Conservation (phyloP, 2,797 vertebrate genomes). For the Gephyroberyx darwinii region DNA sequence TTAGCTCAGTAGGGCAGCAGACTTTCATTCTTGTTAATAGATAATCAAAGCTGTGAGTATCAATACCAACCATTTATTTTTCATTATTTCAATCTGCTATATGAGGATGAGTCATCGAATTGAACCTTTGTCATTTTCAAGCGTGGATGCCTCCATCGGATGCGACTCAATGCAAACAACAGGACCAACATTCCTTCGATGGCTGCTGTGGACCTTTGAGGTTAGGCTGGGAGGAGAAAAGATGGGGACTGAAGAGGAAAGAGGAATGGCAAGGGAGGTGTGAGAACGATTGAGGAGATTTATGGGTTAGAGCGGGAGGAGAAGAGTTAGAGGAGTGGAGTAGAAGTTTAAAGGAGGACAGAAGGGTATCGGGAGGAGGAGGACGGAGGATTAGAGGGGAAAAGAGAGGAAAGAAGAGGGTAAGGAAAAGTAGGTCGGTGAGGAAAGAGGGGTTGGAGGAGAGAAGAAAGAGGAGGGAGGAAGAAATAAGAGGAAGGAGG, state of each 20-base stretch:
- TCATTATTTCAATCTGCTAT: neutral
- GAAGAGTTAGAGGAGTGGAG: neutral
- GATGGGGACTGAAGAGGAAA: neutral
- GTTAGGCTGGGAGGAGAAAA: neutral
- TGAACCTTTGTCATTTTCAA: neutral
- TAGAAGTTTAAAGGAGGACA: constrained; percentile 2
- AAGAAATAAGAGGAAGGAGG: neutral
- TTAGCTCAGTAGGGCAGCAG: no score
- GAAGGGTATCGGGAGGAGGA: neutral
- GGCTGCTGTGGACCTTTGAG: neutral
- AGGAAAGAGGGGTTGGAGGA: neutral
- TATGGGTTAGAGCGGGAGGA: constrained; percentile 5
- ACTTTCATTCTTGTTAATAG: no score
- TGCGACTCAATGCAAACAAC: neutral
- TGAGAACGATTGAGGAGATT: neutral
- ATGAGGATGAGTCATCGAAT: neutral
- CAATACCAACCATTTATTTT: neutral
- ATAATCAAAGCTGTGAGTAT: neutral
- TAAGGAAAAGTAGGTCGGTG: no score
- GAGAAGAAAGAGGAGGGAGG: neutral
- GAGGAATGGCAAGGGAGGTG: neutral
- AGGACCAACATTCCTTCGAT: neutral
- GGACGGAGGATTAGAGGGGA: no score
- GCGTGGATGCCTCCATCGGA: neutral
- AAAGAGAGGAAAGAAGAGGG: neutral